These are phyloP conservation scores for Megaceryle maxima DNA, from an alignment of 2,113 vertebrate genomes.

Conservation along the genomic window DNA sequence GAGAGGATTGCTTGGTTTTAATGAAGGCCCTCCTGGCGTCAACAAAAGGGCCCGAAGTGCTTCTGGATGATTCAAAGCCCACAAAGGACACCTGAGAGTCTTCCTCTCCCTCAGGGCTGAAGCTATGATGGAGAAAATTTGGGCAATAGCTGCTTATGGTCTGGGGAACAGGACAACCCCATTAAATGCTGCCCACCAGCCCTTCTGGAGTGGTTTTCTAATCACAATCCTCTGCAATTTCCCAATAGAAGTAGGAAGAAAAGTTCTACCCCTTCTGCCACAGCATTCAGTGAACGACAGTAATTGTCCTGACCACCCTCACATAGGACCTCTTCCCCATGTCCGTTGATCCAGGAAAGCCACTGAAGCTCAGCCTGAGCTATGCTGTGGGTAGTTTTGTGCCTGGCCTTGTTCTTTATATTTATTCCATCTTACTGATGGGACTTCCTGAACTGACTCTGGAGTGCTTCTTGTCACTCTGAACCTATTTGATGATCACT, in stretches of 20 bases:
- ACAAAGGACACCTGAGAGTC: not conserved
- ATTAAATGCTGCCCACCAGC: not conserved
- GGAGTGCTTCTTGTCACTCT: fast-evolving
- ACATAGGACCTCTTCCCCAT: not conserved
- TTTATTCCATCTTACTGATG: not conserved
- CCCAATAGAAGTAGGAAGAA: not conserved
- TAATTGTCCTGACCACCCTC: not conserved
- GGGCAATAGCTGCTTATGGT: not conserved
- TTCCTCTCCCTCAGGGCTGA: fast-evolving
- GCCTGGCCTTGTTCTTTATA: not conserved
- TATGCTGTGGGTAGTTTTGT: not conserved
- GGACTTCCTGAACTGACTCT: not conserved
- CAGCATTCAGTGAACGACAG: not conserved
- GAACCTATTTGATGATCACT: not conserved
- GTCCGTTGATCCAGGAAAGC: not conserved
- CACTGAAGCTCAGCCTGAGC: not conserved
- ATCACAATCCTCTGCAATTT: not conserved
- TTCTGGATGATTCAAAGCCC: not conserved
- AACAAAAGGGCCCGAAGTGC: not conserved
- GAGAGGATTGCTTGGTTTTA: not conserved
- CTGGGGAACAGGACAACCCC: not conserved
- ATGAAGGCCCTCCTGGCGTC: not conserved
- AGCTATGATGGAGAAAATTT: not conserved
- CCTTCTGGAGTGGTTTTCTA: not conserved
- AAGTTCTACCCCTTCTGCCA: not conserved